These are phyloP conservation scores for Rissa tridactyla DNA, from an alignment of 2,113 vertebrate species.

Conservation along the genomic window DNA sequence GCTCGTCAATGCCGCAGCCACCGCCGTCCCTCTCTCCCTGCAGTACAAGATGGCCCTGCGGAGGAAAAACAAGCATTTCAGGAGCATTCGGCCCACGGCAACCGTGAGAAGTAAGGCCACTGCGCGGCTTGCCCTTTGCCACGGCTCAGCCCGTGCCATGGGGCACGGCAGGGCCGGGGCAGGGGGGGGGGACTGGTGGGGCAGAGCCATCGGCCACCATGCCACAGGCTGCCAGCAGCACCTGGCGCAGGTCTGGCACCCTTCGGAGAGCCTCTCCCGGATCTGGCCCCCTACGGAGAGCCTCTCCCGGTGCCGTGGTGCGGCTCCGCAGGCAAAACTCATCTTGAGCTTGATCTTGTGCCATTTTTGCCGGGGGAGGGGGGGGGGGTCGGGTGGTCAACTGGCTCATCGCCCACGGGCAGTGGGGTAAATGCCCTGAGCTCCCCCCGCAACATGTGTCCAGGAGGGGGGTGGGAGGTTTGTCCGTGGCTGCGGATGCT, in stretches of 20 bases:
- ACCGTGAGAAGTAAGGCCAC: constrained; percentile 79
- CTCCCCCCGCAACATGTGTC: background rate
- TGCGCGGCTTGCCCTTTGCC: fast-evolving
- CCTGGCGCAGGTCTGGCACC: background rate
- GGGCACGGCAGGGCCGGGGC: background rate
- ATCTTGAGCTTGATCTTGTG: background rate
- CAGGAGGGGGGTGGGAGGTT: background rate
- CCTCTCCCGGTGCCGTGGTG: fast-evolving
- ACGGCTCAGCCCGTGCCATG: fast-evolving
- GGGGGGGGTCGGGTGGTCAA: background rate
- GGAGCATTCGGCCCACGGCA: constrained; percentile 77
- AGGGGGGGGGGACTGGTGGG: background rate
- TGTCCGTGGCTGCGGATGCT: fast-evolving
- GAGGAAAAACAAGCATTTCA: constrained; percentile 73
- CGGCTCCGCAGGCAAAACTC: background rate
- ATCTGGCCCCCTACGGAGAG: no score
- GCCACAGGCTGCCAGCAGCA: background rate
- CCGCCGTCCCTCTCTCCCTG: background rate
- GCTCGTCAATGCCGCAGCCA: fast-evolving
- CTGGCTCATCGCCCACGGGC: background rate
- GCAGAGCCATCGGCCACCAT: fast-evolving
- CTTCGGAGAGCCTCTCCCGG: background rate
- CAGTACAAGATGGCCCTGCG: constrained; percentile 77
- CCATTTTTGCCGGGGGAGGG: background rate
- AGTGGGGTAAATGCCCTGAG: background rate